Evolutionary conservation across 2,113 vertebrate genomes (phyloP), one percentile per base, ranked within the genome.

Genomic region (Vombatus ursinus): DNA sequence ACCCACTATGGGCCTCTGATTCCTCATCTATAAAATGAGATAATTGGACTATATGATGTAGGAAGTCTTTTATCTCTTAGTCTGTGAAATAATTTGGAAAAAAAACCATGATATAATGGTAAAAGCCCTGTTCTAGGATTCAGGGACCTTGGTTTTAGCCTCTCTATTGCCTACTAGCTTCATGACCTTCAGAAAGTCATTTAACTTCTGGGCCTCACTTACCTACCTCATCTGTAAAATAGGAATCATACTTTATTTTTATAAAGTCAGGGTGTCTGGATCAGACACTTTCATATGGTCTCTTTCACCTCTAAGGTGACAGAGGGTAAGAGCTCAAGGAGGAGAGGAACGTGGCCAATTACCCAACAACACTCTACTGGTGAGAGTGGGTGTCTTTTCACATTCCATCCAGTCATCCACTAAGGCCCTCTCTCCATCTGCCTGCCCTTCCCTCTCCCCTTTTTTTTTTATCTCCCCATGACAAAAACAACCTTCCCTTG

Each of bases 171-270:
- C 11, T 37, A 16, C 11, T n/a, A n/a, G 8, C 1, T 92, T 31
- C 96, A 3, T 94, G 77, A 94, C 54, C 91, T 84, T 89, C 22
- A 26, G 49, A 51, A 92, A 90, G 8, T 24, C 90, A 37, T 77
- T 94, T 77, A 57, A n/a, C 48, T 84, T 90, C 47, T 57, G 44
- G 93, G 92, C 94, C 93, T 14, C 51, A 77, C 19, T 61, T 92
- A 51, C 26, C 91, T 94, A 54, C 8, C 89, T 93, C 51, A 91
- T 84, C 68, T 94, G 2, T 28, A 92, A 95, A 95, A 92, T 90
- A 24, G 22, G 19, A 16, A 93, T 96, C 48, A 94, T 91, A n/a
- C 14, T 77, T n/a, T 68, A 68, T 68, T 11, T 68, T 14, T n/a
- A 77, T 77, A 37, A 77, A 77, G 14, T n/a, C 37, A n/a, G 61